Percentiles rank a stretch among this genome's conserved stretches.
These are phyloP conservation scores for Uloborus plumipes DNA, from an alignment of 2,888 invertebrate species.

Conservation along the genomic window DNA sequence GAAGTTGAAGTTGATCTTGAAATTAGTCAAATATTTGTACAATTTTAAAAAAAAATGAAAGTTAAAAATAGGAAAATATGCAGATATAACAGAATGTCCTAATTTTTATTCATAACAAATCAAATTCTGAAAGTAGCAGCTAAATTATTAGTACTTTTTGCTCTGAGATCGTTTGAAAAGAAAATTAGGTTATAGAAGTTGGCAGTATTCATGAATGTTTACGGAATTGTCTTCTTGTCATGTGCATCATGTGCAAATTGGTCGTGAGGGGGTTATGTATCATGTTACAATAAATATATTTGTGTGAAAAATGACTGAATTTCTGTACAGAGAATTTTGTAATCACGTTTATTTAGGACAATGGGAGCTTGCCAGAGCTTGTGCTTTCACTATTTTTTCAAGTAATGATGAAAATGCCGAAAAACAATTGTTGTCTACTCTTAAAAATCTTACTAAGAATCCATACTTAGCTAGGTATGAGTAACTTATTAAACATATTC, in stretches of 20 bases:
- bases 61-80: too few species aligned
- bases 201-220: slow-evolving; percentile 34
- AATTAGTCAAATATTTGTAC: too few species aligned
- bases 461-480: slow-evolving; percentile 45
- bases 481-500: not conserved
- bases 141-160: too few species aligned
- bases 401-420: slow-evolving; percentile 6
- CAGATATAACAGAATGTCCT: too few species aligned
- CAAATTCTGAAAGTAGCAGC: too few species aligned
- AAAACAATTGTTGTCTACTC: slow-evolving; percentile 13
- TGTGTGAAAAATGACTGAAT: slow-evolving; percentile 19
- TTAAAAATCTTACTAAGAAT: slow-evolving; percentile 33
- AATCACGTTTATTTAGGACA: slow-evolving; percentile 58
- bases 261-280: too few species aligned
- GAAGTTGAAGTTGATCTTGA: too few species aligned
- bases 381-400: slow-evolving; percentile 35
- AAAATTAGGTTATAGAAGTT: not conserved
- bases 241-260: slow-evolving; percentile 15
- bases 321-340: slow-evolving; percentile 51
- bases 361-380: slow-evolving; percentile 57
- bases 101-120: too few species aligned
- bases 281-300: not conserved
- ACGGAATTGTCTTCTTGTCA: slow-evolving; percentile 37
- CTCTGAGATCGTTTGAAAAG: too few species aligned
- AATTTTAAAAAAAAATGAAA: too few species aligned